Conservation (phyloP, 2,113 vertebrate genomes). For the Regulus satrapa region DNA sequence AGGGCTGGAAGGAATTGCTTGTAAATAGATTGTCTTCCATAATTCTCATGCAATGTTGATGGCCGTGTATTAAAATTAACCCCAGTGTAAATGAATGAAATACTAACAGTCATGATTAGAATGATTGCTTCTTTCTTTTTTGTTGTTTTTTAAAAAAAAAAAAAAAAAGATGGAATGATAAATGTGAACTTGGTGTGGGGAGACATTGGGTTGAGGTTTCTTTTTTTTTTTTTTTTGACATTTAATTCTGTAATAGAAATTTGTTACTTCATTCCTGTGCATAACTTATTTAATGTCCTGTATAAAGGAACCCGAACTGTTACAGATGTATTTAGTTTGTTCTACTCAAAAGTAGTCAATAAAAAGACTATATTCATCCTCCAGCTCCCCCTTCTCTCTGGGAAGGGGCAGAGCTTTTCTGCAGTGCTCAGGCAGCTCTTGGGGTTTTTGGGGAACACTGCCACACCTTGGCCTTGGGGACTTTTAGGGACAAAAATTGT, state of each 20-base stretch:
- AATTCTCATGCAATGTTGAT: conserved; percentile 16
- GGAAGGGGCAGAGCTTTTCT: background rate
- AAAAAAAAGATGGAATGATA: conserved; percentile 49
- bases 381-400: background rate
- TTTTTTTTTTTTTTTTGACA: conserved; percentile 44
- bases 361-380: conserved; percentile 77
- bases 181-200: conserved; percentile 46
- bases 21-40: conserved; percentile 68
- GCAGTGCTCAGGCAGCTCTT: rapidly evolving
- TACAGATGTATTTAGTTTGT: conserved; percentile 83
- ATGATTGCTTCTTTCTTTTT: background rate
- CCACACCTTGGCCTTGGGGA: background rate
- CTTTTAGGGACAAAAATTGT: background rate
- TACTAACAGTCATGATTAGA: conserved; percentile 34
- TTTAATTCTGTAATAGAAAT: conserved; percentile 71
- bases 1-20: background rate
- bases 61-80: conserved; percentile 22
- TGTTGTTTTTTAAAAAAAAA: background rate
- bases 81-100: conserved; percentile 60
- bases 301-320: conserved; percentile 76
- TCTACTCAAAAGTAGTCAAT: conserved; percentile 80
- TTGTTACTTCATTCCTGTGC: conserved; percentile 75
- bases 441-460: no score
- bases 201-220: conserved; percentile 49
- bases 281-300: conserved; percentile 83